Conservation (phyloP, 1,140 invertebrate genomes). For the Eriosoma lanigerum region DNA sequence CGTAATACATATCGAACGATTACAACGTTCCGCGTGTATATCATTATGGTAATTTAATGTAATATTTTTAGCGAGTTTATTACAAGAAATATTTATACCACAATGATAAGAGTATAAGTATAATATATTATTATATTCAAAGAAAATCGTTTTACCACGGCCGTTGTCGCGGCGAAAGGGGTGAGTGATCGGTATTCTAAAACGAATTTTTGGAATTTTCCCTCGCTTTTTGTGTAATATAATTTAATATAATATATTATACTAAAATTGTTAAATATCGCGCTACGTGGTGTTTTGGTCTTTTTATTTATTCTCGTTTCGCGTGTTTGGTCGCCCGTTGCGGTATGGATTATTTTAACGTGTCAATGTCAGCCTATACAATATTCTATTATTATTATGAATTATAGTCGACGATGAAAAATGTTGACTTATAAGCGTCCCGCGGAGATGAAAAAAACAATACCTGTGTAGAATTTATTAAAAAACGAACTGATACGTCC, state of each 20-base stretch:
- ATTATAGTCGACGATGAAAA: neutral
- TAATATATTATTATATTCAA: neutral
- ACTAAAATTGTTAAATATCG: too few species aligned
- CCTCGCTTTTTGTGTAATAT: neutral
- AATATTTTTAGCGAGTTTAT: too few species aligned
- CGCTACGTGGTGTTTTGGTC: neutral
- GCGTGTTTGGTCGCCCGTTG: neutral
- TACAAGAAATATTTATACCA: too few species aligned
- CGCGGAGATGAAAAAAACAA: constrained; percentile 4
- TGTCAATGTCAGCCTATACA: neutral
- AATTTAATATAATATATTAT: neutral
- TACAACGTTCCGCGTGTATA: too few species aligned
- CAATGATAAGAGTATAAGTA: too few species aligned
- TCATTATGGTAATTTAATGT: too few species aligned
- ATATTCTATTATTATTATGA: neutral
- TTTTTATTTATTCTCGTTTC: neutral
- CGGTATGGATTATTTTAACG: neutral
- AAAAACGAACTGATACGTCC: constrained; percentile 11
- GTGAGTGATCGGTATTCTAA: neutral
- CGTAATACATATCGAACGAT: too few species aligned
- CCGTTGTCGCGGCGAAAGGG: neutral
- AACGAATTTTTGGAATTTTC: constrained; percentile 20
- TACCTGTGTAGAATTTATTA: too few species aligned
- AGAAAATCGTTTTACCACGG: neutral
- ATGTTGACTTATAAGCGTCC: neutral